Evolutionary conservation across 2,113 vertebrate genomes (phyloP).

Genomic region (Thunnus maccoyii): DNA sequence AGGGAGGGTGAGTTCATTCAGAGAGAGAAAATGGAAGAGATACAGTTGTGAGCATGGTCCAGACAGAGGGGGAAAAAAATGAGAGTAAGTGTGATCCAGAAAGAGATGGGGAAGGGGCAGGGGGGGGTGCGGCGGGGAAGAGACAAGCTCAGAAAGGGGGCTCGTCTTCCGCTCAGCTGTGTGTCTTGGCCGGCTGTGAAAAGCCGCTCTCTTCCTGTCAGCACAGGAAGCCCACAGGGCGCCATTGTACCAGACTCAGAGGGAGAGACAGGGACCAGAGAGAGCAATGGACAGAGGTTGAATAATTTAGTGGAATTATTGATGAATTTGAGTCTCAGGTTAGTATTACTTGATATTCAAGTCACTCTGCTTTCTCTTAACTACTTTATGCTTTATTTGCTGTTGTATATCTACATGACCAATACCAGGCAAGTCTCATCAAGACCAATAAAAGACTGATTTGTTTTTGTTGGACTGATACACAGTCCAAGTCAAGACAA

Average conservation of each 20-base stretch:
- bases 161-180: conserved; percentile 84
- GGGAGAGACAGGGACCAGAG: conserved; percentile 40
- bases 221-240: conserved; percentile 80
- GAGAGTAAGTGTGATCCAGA: conserved; percentile 38
- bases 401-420: background rate
- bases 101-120: conserved; percentile 22
- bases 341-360: conserved; percentile 38
- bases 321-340: conserved; percentile 55
- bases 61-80: conserved; percentile 25
- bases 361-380: conserved; percentile 20
- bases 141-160: conserved; percentile 67
- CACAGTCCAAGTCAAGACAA: conserved; percentile 24
- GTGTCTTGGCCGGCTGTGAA: conserved; percentile 83
- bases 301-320: conserved; percentile 70
- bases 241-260: conserved; percentile 70
- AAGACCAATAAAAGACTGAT: conserved; percentile 22
- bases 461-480: conserved; percentile 28
- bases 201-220: conserved; percentile 82
- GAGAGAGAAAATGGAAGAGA: conserved; percentile 11
- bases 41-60: conserved; percentile 51
- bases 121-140: conserved; percentile 14
- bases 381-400: background rate
- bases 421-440: background rate
- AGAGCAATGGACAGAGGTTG: conserved; percentile 60
- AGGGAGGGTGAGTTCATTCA: conserved; percentile 32